Percentiles rank a stretch among this genome's conserved stretches.
Conservation (phyloP, 1,140 invertebrate genomes). For the Leptinotarsa texana region DNA sequence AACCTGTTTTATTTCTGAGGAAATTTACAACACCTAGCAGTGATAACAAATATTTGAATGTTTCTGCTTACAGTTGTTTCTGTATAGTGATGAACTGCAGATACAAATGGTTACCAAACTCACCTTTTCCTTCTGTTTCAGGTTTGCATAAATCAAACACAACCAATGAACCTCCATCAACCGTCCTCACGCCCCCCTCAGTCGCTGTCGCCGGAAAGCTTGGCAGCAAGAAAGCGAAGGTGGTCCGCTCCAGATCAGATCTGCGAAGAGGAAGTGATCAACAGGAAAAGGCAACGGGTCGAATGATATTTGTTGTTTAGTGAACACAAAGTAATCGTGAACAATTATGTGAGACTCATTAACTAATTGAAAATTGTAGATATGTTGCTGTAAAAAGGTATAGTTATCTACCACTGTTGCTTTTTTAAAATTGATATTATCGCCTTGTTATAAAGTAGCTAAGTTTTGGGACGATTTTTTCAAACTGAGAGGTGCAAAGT, state of each 20-base stretch:
- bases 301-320: slow-evolving; percentile 36
- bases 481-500: background rate
- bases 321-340: slow-evolving; percentile 16
- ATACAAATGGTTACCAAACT: background rate
- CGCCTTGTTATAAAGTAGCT: slow-evolving; percentile 15
- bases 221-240: slow-evolving; percentile 61
- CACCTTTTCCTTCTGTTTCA: background rate
- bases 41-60: no score
- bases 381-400: slow-evolving; percentile 28
- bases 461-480: background rate
- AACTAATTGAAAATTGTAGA: slow-evolving; percentile 26
- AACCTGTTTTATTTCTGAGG: no score
- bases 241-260: slow-evolving; percentile 69
- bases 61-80: no score
- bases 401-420: slow-evolving; percentile 26
- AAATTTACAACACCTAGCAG: no score
- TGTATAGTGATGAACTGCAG: no score
- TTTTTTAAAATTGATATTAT: slow-evolving; percentile 32
- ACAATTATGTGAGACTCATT: slow-evolving; percentile 22
- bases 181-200: slow-evolving; percentile 35
- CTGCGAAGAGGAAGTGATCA: slow-evolving; percentile 56
- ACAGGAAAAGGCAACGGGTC: slow-evolving; percentile 34
- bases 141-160: slow-evolving; percentile 30
- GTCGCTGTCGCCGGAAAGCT: slow-evolving; percentile 53
- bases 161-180: slow-evolving; percentile 38